These are phyloP conservation scores for Caenorhabditis drosophilae DNA, from an alignment of 2,888 invertebrate genomes.

Conservation along the genomic window DNA sequence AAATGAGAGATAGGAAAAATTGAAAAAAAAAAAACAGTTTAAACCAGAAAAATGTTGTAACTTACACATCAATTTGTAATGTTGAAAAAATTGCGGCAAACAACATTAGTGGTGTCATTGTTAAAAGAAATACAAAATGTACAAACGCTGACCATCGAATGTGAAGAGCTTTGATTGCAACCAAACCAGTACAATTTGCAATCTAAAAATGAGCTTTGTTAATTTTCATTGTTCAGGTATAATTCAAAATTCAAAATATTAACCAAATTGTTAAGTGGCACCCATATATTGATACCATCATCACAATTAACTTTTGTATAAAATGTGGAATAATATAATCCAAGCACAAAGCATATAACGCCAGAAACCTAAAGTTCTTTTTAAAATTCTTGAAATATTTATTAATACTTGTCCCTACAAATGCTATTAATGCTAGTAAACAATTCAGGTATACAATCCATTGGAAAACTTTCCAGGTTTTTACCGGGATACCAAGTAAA, in stretches of 20 bases:
- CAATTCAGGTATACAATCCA: slow-evolving; percentile 16
- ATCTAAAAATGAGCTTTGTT: slow-evolving; percentile 14
- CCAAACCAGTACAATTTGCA: slow-evolving; percentile 31
- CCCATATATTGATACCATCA: slow-evolving; percentile 29
- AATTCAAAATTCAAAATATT: neutral
- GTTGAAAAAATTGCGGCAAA: slow-evolving; percentile 25
- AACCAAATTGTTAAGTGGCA: slow-evolving; percentile 30
- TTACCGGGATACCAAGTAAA: slow-evolving; percentile 23
- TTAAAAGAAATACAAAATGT: slow-evolving; percentile 22
- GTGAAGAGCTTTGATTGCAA: slow-evolving; percentile 30
- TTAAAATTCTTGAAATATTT: too few relatives aligned
- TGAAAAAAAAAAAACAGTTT: slow-evolving; percentile 3
- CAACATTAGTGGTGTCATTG: slow-evolving; percentile 35
- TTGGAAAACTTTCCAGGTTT: slow-evolving; percentile 16
- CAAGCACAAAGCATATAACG: slow-evolving; percentile 16
- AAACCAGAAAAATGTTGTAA: slow-evolving; percentile 13
- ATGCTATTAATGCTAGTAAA: neutral
- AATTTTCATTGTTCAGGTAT: neutral
- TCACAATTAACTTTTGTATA: slow-evolving; percentile 29
- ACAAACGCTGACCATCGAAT: slow-evolving; percentile 36
- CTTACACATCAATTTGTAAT: slow-evolving; percentile 29
- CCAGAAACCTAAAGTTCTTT: slow-evolving; percentile 17
- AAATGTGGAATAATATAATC: slow-evolving; percentile 23
- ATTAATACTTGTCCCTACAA: too few relatives aligned
- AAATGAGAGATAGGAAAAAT: neutral